These are phyloP conservation scores for Vidua macroura DNA, from an alignment of 2,113 vertebrate species.

Conservation along the genomic window DNA sequence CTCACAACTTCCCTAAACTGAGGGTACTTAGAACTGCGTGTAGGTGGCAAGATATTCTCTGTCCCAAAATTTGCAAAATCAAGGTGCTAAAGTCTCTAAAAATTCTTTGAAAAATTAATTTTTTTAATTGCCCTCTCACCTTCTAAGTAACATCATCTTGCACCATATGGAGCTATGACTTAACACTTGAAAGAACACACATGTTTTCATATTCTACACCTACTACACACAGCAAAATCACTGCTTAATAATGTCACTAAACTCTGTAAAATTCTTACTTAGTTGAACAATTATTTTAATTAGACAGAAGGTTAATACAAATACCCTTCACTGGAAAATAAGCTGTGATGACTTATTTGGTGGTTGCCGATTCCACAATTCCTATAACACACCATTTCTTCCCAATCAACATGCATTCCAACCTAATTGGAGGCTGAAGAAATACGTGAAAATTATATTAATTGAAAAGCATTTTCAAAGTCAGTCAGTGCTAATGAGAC, in stretches of 20 bases:
- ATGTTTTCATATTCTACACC: background rate
- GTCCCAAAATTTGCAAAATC: background rate
- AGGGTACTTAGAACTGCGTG: background rate
- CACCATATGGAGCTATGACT: background rate
- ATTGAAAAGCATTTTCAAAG: constrained; percentile 42
- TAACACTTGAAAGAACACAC: background rate
- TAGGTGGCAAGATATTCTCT: background rate
- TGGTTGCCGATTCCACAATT: background rate
- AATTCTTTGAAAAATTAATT: background rate
- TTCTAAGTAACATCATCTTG: background rate
- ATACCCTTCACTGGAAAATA: background rate
- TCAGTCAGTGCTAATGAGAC: background rate
- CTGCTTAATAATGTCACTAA: background rate
- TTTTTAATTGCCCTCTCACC: background rate
- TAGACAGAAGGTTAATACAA: background rate
- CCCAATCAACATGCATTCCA: background rate
- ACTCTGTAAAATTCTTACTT: background rate
- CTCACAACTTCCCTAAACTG: background rate
- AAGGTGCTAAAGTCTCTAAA: background rate
- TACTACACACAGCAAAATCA: background rate
- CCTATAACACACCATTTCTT: background rate
- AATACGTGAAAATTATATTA: constrained; percentile 7
- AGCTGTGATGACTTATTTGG: background rate
- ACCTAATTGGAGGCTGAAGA: background rate
- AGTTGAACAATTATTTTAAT: background rate